phyloP scores from a whole-genome alignment of 2,888 invertebrate genomes.

The Onthophagus sagittarius region DNA sequence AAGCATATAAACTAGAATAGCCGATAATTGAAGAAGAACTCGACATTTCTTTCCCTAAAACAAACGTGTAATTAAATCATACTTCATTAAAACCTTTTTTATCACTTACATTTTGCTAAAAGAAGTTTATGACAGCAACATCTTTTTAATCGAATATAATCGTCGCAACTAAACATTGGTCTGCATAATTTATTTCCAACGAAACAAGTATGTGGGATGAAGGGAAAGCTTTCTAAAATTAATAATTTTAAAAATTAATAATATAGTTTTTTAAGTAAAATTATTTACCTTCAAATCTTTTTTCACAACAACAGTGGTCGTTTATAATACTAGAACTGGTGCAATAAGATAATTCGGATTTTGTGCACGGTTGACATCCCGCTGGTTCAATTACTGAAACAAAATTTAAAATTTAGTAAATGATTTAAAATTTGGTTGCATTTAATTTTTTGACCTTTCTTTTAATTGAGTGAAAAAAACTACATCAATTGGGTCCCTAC shows the following conservation, averaged over 20 bases:
- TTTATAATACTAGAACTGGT: conserved; percentile 55
- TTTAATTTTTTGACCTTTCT: no score
- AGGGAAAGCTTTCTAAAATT: conserved; percentile 59
- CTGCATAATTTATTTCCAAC: conserved; percentile 58
- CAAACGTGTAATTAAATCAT: conserved; percentile 1
- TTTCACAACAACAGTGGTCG: conserved; percentile 61
- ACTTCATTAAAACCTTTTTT: neutral
- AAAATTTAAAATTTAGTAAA: conserved; percentile 19
- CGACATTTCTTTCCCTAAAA: conserved; percentile 21
- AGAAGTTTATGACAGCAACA: conserved; percentile 64
- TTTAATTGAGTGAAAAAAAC: no score
- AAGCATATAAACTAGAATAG: conserved; percentile 1
- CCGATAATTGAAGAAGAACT: conserved; percentile 16
- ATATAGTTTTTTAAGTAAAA: no score
- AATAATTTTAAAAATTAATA: neutral
- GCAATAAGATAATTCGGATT: conserved; percentile 61
- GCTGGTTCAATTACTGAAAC: conserved; percentile 47
- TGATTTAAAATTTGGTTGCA: conserved; percentile 13
- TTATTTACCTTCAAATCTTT: conserved; percentile 54
- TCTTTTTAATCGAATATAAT: conserved; percentile 58
- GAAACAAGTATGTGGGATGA: conserved; percentile 67
- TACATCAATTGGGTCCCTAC: no score
- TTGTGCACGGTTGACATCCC: conserved; percentile 62
- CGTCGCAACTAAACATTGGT: conserved; percentile 59
- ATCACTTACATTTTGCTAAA: conserved; percentile 57